Conservation (phyloP, 1,140 invertebrate species). For the Vanessa tameamea region DNA sequence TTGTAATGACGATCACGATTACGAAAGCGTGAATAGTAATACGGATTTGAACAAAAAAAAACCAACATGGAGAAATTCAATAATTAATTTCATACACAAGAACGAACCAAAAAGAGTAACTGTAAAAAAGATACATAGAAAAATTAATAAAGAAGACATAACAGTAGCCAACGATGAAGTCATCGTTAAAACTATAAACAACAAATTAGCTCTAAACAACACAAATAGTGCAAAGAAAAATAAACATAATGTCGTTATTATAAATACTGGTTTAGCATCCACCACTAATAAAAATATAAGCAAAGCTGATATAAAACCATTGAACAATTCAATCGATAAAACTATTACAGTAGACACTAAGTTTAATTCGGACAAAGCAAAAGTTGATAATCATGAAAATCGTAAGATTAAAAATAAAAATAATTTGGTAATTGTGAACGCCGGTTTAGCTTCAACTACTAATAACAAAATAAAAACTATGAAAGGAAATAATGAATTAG, state of each 20-base stretch:
- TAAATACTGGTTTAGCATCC: slow-evolving; percentile 84
- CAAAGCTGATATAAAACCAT: slow-evolving; percentile 26
- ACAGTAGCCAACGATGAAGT: slow-evolving; percentile 41
- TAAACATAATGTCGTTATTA: slow-evolving; percentile 81
- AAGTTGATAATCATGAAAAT: slow-evolving; percentile 15
- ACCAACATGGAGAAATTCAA: slow-evolving; percentile 7
- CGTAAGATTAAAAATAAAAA: slow-evolving; percentile 16
- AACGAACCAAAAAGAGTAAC: slow-evolving; percentile 25
- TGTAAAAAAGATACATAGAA: slow-evolving; percentile 37
- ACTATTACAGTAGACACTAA: slow-evolving; percentile 9
- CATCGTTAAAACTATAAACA: slow-evolving; percentile 15
- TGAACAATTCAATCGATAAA: slow-evolving; percentile 10
- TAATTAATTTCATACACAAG: slow-evolving; percentile 28
- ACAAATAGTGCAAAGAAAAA: slow-evolving; percentile 30
- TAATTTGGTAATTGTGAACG: slow-evolving; percentile 20
- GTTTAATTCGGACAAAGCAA: slow-evolving; percentile 17
- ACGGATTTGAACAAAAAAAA: slow-evolving; percentile 20
- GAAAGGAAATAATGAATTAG: background rate
- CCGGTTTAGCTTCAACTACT: slow-evolving; percentile 21
- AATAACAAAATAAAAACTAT: slow-evolving; percentile 26
- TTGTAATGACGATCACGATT: slow-evolving; percentile 30
- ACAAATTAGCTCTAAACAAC: slow-evolving; percentile 3
- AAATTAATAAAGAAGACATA: slow-evolving; percentile 58
- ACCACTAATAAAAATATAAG: slow-evolving; percentile 84
- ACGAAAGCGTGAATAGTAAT: slow-evolving; percentile 37